Percentiles rank a stretch among this genome's conserved stretches.
Evolutionary conservation across 1,140 invertebrate species (phyloP).

Genomic region (Bombus waltoni): DNA sequence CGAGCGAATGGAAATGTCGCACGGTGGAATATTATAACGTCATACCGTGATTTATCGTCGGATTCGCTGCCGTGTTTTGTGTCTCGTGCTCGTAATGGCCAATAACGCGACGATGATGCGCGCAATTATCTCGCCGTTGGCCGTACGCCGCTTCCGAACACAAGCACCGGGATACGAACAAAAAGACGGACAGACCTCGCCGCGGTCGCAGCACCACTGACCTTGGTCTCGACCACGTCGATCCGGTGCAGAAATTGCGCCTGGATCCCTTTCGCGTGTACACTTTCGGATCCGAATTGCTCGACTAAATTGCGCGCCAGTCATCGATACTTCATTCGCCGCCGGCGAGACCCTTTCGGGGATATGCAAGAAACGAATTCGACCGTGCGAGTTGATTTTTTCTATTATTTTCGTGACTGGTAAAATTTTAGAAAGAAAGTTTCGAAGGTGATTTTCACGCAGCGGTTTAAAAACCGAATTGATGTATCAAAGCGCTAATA

Average conservation of each 20-base stretch:
- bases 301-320: constrained; percentile 28
- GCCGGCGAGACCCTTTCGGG: neutral
- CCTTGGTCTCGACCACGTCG: constrained; percentile 55
- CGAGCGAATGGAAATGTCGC: constrained; percentile 8
- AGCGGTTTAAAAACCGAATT: too few relatives aligned
- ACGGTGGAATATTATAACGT: constrained; percentile 27
- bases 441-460: neutral
- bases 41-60: constrained; percentile 54
- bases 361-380: neutral
- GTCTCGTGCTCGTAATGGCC: constrained; percentile 53
- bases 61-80: constrained; percentile 32
- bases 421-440: neutral
- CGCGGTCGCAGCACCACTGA: constrained; percentile 56
- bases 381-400: neutral
- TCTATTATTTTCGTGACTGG: neutral
- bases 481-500: too few relatives aligned
- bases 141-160: constrained; percentile 40
- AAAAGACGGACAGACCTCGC: constrained; percentile 51
- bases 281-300: constrained; percentile 37
- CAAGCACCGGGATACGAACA: constrained; percentile 23
- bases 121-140: constrained; percentile 54
- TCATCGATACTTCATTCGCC: neutral
- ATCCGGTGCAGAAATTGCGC: constrained; percentile 51
- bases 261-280: constrained; percentile 32
- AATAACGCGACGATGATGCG: constrained; percentile 62